A percentile compares a stretch with the other conserved stretches of the same genome.
Evolutionary conservation across 2,888 invertebrate species (phyloP).

Genomic region (Ditula angustiorana): DNA sequence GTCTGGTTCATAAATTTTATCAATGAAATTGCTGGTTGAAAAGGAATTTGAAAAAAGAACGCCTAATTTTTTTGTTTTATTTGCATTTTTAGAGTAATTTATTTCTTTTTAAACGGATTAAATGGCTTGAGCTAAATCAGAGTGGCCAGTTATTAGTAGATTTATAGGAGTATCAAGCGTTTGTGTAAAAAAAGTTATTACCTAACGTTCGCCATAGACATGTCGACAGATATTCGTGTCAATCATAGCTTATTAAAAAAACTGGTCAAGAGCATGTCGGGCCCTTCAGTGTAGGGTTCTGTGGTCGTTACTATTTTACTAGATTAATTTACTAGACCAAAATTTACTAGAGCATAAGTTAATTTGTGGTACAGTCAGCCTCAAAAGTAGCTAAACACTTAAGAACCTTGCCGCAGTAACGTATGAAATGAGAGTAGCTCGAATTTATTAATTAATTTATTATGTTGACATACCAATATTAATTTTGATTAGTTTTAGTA

Average conservation of each 20-base stretch:
- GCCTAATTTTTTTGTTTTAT: neutral
- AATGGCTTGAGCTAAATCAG: neutral
- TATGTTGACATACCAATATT: too few relatives aligned
- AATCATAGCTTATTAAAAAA: slow-evolving; percentile 55
- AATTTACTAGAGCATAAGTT: too few relatives aligned
- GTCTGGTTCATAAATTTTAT: slow-evolving; percentile 37
- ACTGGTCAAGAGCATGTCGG: too few relatives aligned
- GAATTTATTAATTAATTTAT: too few relatives aligned
- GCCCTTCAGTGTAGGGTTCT: too few relatives aligned
- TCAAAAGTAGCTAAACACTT: too few relatives aligned
- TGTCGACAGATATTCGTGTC: slow-evolving; percentile 51
- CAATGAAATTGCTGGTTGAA: slow-evolving; percentile 46
- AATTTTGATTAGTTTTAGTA: too few relatives aligned
- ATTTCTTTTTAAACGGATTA: neutral
- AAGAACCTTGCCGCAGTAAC: too few relatives aligned
- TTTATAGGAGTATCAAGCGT: slow-evolving; percentile 3
- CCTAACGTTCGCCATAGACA: slow-evolving; percentile 8
- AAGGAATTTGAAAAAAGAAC: slow-evolving; percentile 37
- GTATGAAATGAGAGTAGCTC: too few relatives aligned
- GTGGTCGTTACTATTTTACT: too few relatives aligned
- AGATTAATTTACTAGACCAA: too few relatives aligned
- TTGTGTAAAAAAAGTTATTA: neutral
- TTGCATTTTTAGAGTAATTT: neutral
- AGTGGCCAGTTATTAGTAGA: slow-evolving; percentile 18
- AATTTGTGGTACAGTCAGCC: too few relatives aligned